Evolutionary conservation across 1,140 invertebrate genomes (phyloP), one percentile per base, ranked within the genome.

Genomic region (Sitobion miscanthi): DNA sequence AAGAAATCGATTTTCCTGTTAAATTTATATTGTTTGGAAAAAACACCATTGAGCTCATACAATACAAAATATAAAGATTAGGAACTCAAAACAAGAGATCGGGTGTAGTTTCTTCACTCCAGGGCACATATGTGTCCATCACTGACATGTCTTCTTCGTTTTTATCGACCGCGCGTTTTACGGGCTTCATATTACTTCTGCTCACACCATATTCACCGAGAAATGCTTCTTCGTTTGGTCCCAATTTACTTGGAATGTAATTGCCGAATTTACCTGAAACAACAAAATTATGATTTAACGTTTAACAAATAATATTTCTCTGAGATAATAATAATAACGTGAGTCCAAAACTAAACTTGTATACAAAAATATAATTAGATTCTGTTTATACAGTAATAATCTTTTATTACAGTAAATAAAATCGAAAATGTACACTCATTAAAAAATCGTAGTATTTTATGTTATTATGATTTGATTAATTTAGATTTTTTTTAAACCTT

Each of bases 41-140:
- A 69, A 93, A 86, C 91, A 85, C 91, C 82, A 85, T 93, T 86
- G 91, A 93, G 91, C 91, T 93, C 91, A 4, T 57, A 83, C 45
- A 92, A 38, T 35, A 30, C 20, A 83, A 83, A 52, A 38, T 85
- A 93, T 49, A 86, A 57, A 93, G 21, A 83, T 54, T 93, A 93
- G 91, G 91, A 93, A 93, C 91, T 93, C 91, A 93, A 85, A 93
- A 93, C 38, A 93, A 93, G 91, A 93, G 91, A 93, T 93, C 91
- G 35, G 91, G 91, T 57, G 91, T 93, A 45, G 91, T 93, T 93
- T 93, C 91, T 93, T 93, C 91, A 69, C 91, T 93, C 91, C 91
- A 93, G n/a, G 91, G 91, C 49, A 93, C 91, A 52, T 93, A 86
- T 8, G 91, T 42, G 49, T 93, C 91, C 11, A 93, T 85, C 49